These are phyloP conservation scores for Pseudopipra pipra DNA, from an alignment of 2,113 vertebrate genomes.

Conservation along the genomic window DNA sequence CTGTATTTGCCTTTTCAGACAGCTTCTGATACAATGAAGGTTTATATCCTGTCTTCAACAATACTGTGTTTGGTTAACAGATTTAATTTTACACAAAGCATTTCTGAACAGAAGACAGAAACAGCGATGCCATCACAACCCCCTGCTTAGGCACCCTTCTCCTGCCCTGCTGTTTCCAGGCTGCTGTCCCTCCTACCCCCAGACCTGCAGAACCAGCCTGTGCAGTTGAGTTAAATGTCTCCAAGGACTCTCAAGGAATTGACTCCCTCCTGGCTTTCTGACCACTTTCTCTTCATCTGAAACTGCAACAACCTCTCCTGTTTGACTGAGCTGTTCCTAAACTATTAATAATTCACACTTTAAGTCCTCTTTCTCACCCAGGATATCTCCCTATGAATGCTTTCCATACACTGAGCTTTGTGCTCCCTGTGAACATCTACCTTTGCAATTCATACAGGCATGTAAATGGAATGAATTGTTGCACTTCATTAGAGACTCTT, in stretches of 20 bases:
- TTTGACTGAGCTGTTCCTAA: neutral
- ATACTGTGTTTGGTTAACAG: neutral
- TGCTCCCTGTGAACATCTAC: neutral
- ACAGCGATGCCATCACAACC: fast-evolving
- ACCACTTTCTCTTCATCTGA: neutral
- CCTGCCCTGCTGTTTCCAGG: neutral
- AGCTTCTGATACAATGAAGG: neutral
- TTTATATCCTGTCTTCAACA: neutral
- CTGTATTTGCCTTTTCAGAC: neutral
- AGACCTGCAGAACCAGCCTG: neutral
- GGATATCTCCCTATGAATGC: neutral
- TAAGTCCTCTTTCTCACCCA: neutral
- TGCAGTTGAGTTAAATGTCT: neutral
- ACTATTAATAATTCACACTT: neutral
- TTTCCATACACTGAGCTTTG: neutral
- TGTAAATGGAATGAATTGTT: neutral
- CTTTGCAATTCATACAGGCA: neutral
- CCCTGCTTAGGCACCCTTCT: neutral
- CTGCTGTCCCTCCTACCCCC: neutral
- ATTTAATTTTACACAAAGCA: neutral
- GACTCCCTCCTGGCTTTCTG: neutral
- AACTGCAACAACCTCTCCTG: neutral
- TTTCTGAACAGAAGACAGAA: neutral
- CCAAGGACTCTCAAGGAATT: neutral
- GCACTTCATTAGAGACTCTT: neutral